Conservation (phyloP, 2,797 vertebrate species). For the Artibeus lituratus region DNA sequence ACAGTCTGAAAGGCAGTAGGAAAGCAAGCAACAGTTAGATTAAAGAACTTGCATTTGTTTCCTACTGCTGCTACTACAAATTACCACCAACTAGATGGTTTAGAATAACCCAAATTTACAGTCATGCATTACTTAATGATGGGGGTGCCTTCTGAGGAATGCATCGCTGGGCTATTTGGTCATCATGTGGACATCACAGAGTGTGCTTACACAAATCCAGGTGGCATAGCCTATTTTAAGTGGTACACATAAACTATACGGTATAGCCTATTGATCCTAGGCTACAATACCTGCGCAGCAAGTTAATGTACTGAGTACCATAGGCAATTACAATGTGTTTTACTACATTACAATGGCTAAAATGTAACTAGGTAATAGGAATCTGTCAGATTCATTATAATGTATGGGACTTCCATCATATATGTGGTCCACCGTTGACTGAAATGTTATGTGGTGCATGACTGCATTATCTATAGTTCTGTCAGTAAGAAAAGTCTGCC, state of each 20-base stretch:
- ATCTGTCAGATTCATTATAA: background rate
- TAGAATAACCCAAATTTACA: background rate
- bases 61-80: background rate
- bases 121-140: background rate
- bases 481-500: background rate
- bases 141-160: background rate
- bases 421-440: background rate
- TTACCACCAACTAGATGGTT: background rate
- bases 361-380: background rate
- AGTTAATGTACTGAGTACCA: background rate
- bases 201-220: background rate
- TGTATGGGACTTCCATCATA: background rate
- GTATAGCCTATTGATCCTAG: background rate
- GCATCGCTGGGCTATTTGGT: background rate
- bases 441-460: background rate
- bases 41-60: background rate
- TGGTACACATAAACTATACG: background rate
- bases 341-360: background rate
- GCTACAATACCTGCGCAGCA: background rate
- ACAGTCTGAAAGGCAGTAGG: background rate
- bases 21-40: background rate
- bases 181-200: background rate
- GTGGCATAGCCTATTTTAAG: background rate
- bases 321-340: background rate
- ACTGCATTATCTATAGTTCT: background rate